Base-by-base conservation (phyloP, 2,888 invertebrate genomes). In the Calephelis perditalis region DNA sequence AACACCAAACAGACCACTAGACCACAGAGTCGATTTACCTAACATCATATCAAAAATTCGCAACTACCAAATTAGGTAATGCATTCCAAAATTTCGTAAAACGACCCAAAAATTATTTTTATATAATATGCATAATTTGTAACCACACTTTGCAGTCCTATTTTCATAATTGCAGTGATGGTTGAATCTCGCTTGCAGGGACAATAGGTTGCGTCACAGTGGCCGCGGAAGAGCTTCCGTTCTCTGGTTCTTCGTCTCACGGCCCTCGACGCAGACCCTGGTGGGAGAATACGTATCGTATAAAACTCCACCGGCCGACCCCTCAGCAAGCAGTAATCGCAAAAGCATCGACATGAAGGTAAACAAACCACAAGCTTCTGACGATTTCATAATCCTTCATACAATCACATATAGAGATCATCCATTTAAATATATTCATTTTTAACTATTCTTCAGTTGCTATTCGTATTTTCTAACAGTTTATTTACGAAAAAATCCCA, bases 301-400 rank as follows among this genome's bases (percentile, higher is more conserved):
- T 89, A 88, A 79, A 89, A 87, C 76, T 78, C 78, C 75, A 75
- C 74, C 71, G 75, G 72, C 73, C 77, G 75, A 78, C 71, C 77
- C 77, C 79, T 76, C 77, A 78, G 69, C 82, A 85, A 77, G 82
- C 88, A 89, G 79, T 84, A 76, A 81, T 76, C 82, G 75, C 75
- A 10, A 78, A 78, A 82, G 84, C 86, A 81, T 81, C 87, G 83
- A 67, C 81, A 89, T 89, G 89, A 89, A 89, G 89, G 89, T 89
- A 87, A 78, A 35, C 35, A 52, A 10, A 52, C 35, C 47, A 46
- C 46, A 46, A 26, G 2, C 6, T 35, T 52, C 5, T 35, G 40
- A 40, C 40, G 40, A 40, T 5, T 40, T 40, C 40, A 40, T 6
- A 40, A 40, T 3, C 40, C 40, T 40, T 5, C 40, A 40, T 8